Evolutionary conservation across 1,140 invertebrate genomes (phyloP), one percentile per base, ranked within the genome.

Genomic region (Microvelia longipes): DNA sequence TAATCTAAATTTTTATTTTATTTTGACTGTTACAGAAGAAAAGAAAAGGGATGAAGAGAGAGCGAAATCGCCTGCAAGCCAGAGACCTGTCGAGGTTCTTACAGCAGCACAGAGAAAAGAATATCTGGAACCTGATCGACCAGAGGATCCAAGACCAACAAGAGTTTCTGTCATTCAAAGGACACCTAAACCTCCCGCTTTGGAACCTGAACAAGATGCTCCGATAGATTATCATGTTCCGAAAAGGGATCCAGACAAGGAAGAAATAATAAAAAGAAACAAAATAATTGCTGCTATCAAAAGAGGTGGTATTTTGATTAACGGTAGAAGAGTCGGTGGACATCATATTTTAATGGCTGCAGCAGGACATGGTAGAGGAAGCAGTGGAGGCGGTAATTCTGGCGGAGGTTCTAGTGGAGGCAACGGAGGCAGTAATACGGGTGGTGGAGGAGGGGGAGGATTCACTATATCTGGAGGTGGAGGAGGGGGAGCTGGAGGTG

Each of bases 181-280:
- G 76, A 90, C 90, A 26, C 90, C 90, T 25, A 82, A 85, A 11
- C 60, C 70, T 26, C 70, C 69, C 28, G n/a, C 68, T 14, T 77
- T 79, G 14, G 81, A 83, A 71, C 84, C 83, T 0, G 82, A 83
- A 74, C 87, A 93, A 80, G 90, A 92, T 65, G 90, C 91, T 73
- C 91, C 91, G 0, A 92, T 93, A 68, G 90, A 93, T 76, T 93
- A 93, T 78, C 90, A 89, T 74, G 89, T 93, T 69, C 90, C 90
- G 24, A 92, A 90, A 78, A 85, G 71, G 85, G 87, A 26, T 25
- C 61, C 69, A 28, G 68, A 25, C 74, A 77, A 5, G 69, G 77
- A 24, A 72, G 78, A 68, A 80, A 73, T 82, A 80, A 71, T 77
- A 14, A 78, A 79, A 29, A 79, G 79, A 0, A 81, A 79, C 70